Conservation (phyloP, 2,797 vertebrate species). For the Sphenodon punctatus region DNA sequence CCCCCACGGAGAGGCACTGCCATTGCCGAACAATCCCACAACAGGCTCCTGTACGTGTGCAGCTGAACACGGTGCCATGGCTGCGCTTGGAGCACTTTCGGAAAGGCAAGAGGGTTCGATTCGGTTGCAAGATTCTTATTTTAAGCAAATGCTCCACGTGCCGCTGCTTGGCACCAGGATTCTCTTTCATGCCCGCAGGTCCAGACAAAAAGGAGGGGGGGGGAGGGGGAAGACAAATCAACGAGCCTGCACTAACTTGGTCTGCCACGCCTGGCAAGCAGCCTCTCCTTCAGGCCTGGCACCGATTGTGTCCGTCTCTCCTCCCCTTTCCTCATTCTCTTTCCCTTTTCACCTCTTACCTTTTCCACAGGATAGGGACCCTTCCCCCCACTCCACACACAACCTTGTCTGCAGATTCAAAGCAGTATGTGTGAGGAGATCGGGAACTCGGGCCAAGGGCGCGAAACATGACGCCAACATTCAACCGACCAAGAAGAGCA, state of each 20-base stretch:
- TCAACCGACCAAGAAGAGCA: background rate
- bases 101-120: background rate
- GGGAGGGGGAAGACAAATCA: background rate
- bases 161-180: accelerated
- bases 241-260: no score
- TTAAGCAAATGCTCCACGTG: background rate
- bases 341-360: accelerated
- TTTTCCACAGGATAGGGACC: background rate
- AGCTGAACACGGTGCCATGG: background rate
- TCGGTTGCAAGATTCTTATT: accelerated
- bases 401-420: background rate
- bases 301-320: background rate
- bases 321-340: accelerated
- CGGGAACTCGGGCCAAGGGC: background rate
- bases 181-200: background rate
- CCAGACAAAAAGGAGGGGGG: background rate
- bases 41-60: background rate
- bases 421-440: accelerated
- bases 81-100: accelerated
- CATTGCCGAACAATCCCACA: background rate
- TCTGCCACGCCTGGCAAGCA: background rate
- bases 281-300: slow-evolving; percentile 25
- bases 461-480: accelerated
- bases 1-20: accelerated
- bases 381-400: background rate